Evolutionary conservation across 64 coral and sea anemone species (phyloP), one percentile per base, ranked within the genome.

Genomic region (Dendronephthya gigantea): DNA sequence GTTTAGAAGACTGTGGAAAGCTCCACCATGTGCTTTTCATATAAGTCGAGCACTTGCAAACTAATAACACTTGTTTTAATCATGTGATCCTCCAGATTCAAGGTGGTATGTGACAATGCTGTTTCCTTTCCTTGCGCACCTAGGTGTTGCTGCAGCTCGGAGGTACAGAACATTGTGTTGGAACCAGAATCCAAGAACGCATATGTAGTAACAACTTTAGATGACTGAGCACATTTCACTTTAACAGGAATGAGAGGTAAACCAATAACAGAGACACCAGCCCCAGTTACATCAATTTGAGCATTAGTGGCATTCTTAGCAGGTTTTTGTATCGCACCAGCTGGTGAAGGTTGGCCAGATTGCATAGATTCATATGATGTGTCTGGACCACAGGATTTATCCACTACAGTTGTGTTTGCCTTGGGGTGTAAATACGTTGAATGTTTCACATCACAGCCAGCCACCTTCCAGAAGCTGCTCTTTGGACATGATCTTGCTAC

Each of bases 151-250:
- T 83, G 7, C 0, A 89, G 39, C 7, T 68, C 4, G 10, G 50
- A 37, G 5, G 87, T 89, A 13, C 76, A 83, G 37, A 89, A 89
- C 0, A 52, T 59, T 8, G 87, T 69, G 39, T 84, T 83, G 14
- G 87, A 89, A 4, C 87, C 87, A 32, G 45, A 62, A 36, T 89
- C 87, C 9, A 89, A 25, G 23, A 89, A 89, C 0, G 82, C 51
- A n/a, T 89, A 84, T 0, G 41, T 45, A 6, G 41, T 45, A 4
- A 45, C 4, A 45, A 45, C 41, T 45, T 45, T 11, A 6, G 41
- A 45, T 45, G 41, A 45, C 11, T 45, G 41, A 45, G 41, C 41
- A 45, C 41, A 45, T 45, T 45, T 45, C 41, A 45, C 41, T 11
- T 45, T 45, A 6, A 45, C 41, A 45, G 41, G 41, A 45, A 45